phyloP scores from a whole-genome alignment of 1,140 invertebrate genomes.

The Argopecten irradians region DNA sequence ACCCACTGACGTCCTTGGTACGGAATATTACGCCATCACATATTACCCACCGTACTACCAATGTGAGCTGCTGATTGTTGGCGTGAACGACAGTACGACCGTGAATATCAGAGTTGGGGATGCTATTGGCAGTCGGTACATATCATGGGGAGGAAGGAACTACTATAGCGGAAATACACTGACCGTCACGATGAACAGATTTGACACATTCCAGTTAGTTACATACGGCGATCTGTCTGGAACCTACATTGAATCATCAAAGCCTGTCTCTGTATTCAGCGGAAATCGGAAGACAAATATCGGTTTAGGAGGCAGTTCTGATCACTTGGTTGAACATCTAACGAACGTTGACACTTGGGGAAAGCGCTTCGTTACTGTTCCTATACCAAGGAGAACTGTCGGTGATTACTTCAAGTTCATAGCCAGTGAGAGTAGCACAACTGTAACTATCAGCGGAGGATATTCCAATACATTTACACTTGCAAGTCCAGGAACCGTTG shows the following conservation, averaged over 20 bases:
- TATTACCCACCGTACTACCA: conserved; percentile 50
- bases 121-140: background rate
- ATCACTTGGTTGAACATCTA: conserved; percentile 68
- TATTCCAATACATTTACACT: background rate
- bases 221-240: conserved; percentile 62
- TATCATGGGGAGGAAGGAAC: conserved; percentile 45
- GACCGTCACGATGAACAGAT: conserved; percentile 50
- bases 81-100: conserved; percentile 41
- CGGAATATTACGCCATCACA: conserved; percentile 63
- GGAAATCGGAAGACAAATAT: conserved; percentile 63
- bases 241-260: conserved; percentile 54
- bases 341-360: conserved; percentile 68
- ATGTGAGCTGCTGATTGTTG: conserved; percentile 50
- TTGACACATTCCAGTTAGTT: conserved; percentile 57
- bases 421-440: conserved; percentile 55
- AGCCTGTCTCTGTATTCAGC: conserved; percentile 60
- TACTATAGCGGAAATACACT: conserved; percentile 54
- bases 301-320: conserved; percentile 35
- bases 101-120: conserved; percentile 40
- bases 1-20: conserved; percentile 61
- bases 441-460: conserved; percentile 43
- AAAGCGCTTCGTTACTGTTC: conserved; percentile 57
- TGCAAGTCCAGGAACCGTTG: conserved; percentile 32
- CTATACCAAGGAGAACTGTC: conserved; percentile 54
- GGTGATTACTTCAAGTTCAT: conserved; percentile 64